Evolutionary conservation across 1,140 invertebrate species (phyloP).

Genomic region (Pseudachorutes palmiensis): DNA sequence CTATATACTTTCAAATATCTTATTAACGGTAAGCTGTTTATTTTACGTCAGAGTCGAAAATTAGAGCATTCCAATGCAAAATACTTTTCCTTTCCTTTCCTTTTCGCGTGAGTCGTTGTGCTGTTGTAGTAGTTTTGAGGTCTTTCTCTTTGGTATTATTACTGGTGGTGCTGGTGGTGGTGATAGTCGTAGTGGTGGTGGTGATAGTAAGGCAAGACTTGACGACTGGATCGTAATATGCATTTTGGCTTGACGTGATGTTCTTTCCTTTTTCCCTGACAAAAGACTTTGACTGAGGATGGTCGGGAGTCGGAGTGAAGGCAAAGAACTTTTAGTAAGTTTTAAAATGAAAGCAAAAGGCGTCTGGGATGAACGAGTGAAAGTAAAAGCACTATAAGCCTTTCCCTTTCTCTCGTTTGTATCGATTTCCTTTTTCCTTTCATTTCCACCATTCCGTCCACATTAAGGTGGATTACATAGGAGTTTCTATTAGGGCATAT

Average conservation of each 20-base stretch:
- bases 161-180: background rate
- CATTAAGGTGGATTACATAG: slow-evolving; percentile 5
- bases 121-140: slow-evolving; percentile 5
- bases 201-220: background rate
- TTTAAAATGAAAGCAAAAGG: slow-evolving; percentile 11
- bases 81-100: slow-evolving; percentile 22
- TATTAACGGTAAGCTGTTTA: slow-evolving; percentile 30
- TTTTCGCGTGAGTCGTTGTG: background rate
- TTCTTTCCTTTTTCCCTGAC: background rate
- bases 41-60: slow-evolving; percentile 25
- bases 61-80: slow-evolving; percentile 33
- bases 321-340: background rate
- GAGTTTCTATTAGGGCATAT: background rate
- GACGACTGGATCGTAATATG: background rate
- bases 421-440: slow-evolving; percentile 5
- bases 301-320: background rate
- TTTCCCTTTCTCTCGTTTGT: background rate
- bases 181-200: background rate
- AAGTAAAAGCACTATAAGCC: background rate
- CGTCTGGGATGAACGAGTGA: slow-evolving; percentile 5
- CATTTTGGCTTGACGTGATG: slow-evolving; percentile 6
- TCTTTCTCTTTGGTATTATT: background rate
- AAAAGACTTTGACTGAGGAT: background rate
- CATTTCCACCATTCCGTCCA: background rate
- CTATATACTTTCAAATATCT: slow-evolving; percentile 19